Conservation (phyloP, 2,888 invertebrate species). For the Carterocephalus palaemon region DNA sequence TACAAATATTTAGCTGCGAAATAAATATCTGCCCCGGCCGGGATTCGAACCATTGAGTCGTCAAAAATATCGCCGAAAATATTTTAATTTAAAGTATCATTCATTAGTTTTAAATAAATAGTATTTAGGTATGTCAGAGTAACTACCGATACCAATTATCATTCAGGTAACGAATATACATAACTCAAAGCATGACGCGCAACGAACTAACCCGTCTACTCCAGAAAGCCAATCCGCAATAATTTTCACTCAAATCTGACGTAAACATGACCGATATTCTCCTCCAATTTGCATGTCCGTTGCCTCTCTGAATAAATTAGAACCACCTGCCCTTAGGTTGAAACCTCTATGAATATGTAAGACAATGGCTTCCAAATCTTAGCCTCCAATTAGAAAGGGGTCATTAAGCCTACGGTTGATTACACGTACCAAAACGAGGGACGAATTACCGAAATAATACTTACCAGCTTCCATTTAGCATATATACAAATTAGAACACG, state of each 20-base stretch:
- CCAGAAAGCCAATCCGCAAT: conserved; percentile 65
- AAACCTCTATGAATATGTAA: conserved; percentile 75
- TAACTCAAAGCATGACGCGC: conserved; percentile 30
- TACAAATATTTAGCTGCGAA: too few relatives aligned
- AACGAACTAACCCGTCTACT: conserved; percentile 28
- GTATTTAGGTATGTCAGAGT: not conserved
- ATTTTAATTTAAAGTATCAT: too few relatives aligned
- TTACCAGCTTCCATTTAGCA: too few relatives aligned
- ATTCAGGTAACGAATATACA: conserved; percentile 20
- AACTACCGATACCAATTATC: conserved; percentile 10
- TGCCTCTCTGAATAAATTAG: conserved; percentile 73
- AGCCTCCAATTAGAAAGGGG: conserved; percentile 70
- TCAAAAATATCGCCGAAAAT: too few relatives aligned
- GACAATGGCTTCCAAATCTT: conserved; percentile 76
- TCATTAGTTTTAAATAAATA: too few relatives aligned
- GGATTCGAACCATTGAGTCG: too few relatives aligned
- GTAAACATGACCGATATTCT: conserved; percentile 77
- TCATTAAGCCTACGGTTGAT: conserved; percentile 69
- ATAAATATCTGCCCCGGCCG: too few relatives aligned
- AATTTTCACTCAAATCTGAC: conserved; percentile 76
- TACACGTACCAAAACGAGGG: conserved; percentile 50
- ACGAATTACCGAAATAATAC: conserved; percentile 46
- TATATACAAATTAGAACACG: too few relatives aligned
- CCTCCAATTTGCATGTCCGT: conserved; percentile 74
- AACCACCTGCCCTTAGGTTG: conserved; percentile 65